These are phyloP conservation scores for Trichonephila clavata DNA, from an alignment of 1,140 invertebrate species.

Conservation along the genomic window DNA sequence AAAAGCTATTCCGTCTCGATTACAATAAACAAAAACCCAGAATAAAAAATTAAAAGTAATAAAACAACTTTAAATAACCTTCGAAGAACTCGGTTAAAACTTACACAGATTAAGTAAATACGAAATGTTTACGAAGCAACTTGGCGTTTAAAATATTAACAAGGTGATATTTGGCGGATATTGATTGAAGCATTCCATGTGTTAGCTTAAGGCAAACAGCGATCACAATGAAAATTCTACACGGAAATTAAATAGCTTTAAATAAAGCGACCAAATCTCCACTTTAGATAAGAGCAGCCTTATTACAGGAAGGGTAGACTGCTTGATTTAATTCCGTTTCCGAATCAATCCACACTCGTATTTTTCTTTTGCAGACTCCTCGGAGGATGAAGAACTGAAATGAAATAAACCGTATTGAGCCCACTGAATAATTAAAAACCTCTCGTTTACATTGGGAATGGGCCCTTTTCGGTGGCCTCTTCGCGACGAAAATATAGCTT, in stretches of 20 bases:
- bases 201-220: background rate
- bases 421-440: constrained; percentile 17
- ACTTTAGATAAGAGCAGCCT: background rate
- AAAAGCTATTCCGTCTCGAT: too few relatives aligned
- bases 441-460: constrained; percentile 10
- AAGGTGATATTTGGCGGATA: too few relatives aligned
- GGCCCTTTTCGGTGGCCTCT: background rate
- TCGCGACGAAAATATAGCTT: constrained; percentile 17
- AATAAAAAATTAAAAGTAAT: too few relatives aligned
- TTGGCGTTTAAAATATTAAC: too few relatives aligned
- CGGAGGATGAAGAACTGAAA: background rate
- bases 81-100: too few relatives aligned
- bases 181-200: background rate
- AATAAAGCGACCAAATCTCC: background rate
- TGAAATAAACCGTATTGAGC: constrained; percentile 34
- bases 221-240: background rate
- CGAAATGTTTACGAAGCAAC: too few relatives aligned
- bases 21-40: too few relatives aligned
- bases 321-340: constrained; percentile 22
- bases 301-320: background rate
- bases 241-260: background rate
- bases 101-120: too few relatives aligned
- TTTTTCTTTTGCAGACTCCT: background rate
- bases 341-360: constrained; percentile 2
- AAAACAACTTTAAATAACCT: too few relatives aligned